Conservation (phyloP, 64 coral and sea anemone species). For the Pocillopora damicornis region DNA sequence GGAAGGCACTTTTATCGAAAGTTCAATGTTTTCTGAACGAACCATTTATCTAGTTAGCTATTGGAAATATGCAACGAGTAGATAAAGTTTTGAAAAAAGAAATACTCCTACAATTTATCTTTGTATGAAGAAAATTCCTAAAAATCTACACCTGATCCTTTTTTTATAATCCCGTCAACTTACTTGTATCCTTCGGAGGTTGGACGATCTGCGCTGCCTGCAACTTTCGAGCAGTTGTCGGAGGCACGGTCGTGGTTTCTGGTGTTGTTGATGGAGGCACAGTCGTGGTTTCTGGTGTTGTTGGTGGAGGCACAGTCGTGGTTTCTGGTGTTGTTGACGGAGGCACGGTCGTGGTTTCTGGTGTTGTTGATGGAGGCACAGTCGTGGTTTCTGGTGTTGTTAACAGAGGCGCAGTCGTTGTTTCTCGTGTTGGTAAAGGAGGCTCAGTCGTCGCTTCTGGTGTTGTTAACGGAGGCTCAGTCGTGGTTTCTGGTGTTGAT, state of each 20-base stretch:
- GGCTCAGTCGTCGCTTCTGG: too few relatives aligned
- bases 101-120: too few relatives aligned
- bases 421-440: too few relatives aligned
- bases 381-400: neutral
- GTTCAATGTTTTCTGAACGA: too few relatives aligned
- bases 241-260: neutral
- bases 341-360: too few relatives aligned
- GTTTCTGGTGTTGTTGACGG: neutral
- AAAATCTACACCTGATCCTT: neutral
- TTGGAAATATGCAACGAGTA: too few relatives aligned
- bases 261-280: neutral
- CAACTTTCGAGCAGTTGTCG: neutral
- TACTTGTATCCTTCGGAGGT: conserved; percentile 50
- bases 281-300: neutral
- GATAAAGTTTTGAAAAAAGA: too few relatives aligned
- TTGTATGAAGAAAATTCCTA: too few relatives aligned
- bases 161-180: neutral
- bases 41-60: too few relatives aligned
- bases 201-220: conserved; percentile 51
- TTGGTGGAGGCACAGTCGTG: neutral
- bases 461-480: neutral
- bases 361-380: neutral
- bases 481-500: neutral
- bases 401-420: neutral
- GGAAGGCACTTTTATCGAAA: too few relatives aligned